Percentiles rank a stretch among this genome's conserved stretches.
Conservation (phyloP, 1,140 invertebrate species). For the Aleiodes sp. region DNA sequence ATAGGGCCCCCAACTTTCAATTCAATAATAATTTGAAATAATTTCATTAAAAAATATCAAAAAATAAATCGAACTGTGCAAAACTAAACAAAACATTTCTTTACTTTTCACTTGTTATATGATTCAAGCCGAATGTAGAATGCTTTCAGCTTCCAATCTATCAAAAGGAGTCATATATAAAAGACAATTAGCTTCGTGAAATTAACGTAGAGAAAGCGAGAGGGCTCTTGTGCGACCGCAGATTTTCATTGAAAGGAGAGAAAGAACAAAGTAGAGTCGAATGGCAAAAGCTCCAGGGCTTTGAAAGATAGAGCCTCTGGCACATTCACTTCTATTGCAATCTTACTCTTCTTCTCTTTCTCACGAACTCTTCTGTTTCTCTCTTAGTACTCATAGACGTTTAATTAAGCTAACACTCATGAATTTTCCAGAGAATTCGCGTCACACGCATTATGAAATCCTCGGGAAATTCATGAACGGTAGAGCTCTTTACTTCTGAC, state of each 20-base stretch:
- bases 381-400: constrained; percentile 7
- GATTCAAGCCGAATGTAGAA: no score
- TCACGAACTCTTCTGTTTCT: neutral
- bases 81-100: no score
- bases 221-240: constrained; percentile 15
- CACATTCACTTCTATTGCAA: constrained; percentile 9
- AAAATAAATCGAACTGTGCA: no score
- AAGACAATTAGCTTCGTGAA: constrained; percentile 21
- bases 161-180: constrained; percentile 26
- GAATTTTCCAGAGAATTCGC: neutral
- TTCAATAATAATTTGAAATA: no score
- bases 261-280: constrained; percentile 15
- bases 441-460: neutral
- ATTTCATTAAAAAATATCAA: no score
- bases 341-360: constrained; percentile 17
- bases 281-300: neutral
- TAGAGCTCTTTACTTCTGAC: neutral
- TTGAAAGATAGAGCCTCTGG: constrained; percentile 9
- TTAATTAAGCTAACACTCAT: constrained; percentile 25
- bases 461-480: neutral
- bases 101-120: neutral
- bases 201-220: neutral
- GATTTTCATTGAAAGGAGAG: constrained; percentile 12
- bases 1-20: no score
- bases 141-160: constrained; percentile 23